These are phyloP conservation scores for Cairina moschata DNA, from an alignment of 2,113 vertebrate genomes.

Conservation along the genomic window DNA sequence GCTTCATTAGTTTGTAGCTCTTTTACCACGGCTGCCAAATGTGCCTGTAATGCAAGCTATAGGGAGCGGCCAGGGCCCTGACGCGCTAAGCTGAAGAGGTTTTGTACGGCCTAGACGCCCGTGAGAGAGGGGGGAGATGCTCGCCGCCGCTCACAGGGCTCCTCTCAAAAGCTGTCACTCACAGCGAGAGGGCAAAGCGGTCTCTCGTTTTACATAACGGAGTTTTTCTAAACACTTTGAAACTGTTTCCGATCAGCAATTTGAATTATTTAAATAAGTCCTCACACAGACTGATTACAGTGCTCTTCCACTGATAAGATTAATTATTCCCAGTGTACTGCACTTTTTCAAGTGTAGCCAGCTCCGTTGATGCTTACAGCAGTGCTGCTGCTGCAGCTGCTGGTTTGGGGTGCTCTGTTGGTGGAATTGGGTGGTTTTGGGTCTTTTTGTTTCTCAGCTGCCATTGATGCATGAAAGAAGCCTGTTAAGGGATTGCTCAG, in stretches of 20 bases:
- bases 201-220: conserved; percentile 7
- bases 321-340: conserved; percentile 33
- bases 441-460: background rate
- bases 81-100: background rate
- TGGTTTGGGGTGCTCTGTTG: background rate
- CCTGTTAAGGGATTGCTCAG: conserved; percentile 11
- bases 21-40: background rate
- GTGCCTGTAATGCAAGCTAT: background rate
- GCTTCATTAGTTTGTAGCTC: conserved; percentile 33
- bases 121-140: background rate
- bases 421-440: background rate
- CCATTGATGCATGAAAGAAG: conserved; percentile 6
- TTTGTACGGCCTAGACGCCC: background rate
- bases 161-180: conserved; percentile 12
- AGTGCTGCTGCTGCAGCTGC: background rate
- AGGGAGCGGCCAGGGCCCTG: background rate
- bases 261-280: conserved; percentile 60
- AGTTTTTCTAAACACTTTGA: conserved; percentile 29
- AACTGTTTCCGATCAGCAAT: conserved; percentile 38
- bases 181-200: background rate
- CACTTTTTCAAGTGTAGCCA: background rate
- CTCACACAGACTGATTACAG: conserved; percentile 32
- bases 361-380: conserved; percentile 20
- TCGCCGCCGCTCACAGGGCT: background rate
- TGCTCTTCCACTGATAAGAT: conserved; percentile 21